Percentiles rank a stretch among this genome's conserved stretches.
These are phyloP conservation scores for Rhaphigaster nebulosa DNA, from an alignment of 2,888 invertebrate genomes.

Conservation along the genomic window DNA sequence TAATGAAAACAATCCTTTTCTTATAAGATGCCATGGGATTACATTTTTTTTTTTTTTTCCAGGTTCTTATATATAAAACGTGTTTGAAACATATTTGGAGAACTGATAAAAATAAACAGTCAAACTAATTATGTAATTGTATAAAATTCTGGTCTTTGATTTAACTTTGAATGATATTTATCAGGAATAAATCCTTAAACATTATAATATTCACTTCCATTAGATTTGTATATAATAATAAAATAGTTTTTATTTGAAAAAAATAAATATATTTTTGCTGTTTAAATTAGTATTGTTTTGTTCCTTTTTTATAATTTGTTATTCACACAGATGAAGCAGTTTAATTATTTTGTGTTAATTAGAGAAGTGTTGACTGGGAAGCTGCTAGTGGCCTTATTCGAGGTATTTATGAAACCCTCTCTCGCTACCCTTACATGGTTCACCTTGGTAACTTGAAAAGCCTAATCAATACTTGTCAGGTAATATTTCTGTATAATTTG, in stretches of 20 bases:
- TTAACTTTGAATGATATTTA: too few species aligned
- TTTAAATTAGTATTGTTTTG: not conserved
- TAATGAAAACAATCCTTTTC: too few species aligned
- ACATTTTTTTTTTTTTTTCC: too few species aligned
- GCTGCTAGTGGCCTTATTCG: constrained; percentile 94
- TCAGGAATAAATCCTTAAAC: too few species aligned
- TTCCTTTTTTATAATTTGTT: not conserved
- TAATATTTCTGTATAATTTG: constrained; percentile 68
- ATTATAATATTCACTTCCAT: not conserved
- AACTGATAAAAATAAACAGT: too few species aligned
- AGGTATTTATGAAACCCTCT: constrained; percentile 94
- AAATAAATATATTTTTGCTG: too few species aligned
- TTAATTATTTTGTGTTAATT: constrained; percentile 65
- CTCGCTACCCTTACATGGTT: constrained; percentile 94
- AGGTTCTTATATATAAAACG: too few species aligned
- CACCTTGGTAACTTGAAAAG: constrained; percentile 94
- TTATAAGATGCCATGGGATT: too few species aligned
- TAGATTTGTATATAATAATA: not conserved
- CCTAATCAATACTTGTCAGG: constrained; percentile 88
- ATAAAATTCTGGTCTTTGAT: too few species aligned
- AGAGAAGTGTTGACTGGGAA: constrained; percentile 97
- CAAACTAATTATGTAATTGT: too few species aligned
- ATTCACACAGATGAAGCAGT: not conserved
- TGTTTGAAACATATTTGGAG: too few species aligned
- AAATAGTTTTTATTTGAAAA: not conserved